Percentiles rank a stretch among this genome's conserved stretches.
Conservation (phyloP, 2,113 vertebrate species). For the Paratilapia polleni region DNA sequence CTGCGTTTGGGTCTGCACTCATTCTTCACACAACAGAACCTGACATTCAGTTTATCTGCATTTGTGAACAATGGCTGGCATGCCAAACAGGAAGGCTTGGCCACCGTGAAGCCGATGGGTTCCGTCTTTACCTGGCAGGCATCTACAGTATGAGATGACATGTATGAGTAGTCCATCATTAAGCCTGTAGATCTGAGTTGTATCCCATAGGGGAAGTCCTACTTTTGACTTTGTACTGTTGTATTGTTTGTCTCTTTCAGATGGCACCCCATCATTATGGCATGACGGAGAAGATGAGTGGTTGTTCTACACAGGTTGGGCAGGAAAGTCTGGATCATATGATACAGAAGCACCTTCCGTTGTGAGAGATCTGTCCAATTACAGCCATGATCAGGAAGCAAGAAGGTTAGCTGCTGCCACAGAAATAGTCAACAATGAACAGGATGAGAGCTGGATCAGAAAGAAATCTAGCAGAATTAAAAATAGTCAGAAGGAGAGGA, state of each 20-base stretch:
- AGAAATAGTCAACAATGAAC: background rate
- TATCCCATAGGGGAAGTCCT: background rate
- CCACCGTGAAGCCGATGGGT: background rate
- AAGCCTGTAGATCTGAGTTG: background rate
- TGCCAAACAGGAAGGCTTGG: background rate
- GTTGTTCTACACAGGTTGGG: background rate
- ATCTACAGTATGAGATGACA: background rate
- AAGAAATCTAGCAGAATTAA: background rate
- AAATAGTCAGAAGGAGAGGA: background rate
- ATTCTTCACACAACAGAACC: no score
- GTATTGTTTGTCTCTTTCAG: background rate
- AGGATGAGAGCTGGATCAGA: background rate
- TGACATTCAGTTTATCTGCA: no score
- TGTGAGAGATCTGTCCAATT: background rate
- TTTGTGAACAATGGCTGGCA: background rate
- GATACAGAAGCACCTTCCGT: background rate
- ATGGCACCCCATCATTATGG: fast-evolving
- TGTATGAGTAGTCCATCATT: fast-evolving
- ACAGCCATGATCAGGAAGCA: background rate
- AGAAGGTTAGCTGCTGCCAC: background rate
- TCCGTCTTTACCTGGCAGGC: background rate
- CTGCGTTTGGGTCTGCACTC: no score
- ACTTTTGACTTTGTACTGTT: background rate
- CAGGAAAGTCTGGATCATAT: background rate
- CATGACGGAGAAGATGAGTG: background rate